Base-by-base conservation (phyloP, 2,797 vertebrate genomes). In the Pelochelys cantorii region DNA sequence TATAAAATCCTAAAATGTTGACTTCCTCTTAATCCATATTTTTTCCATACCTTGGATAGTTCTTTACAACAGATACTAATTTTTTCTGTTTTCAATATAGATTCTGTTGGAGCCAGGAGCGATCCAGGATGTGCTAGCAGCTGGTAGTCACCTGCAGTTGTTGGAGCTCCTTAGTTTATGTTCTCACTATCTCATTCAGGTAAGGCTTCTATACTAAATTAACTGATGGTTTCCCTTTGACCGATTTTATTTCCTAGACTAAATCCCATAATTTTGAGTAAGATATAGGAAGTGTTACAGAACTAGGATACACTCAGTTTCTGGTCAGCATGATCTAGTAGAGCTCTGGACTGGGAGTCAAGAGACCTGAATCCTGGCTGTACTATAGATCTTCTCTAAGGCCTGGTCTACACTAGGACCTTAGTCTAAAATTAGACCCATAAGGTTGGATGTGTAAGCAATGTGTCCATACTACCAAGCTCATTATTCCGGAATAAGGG, bases 91-190 rank as follows among this genome's bases (percentile, higher is more conserved):
- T 97, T 93, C 68, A 74, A 79, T 96, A 93, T 90, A 99, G 99
- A 99, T 99, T 93, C 95, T 99, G 85, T 97, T 99, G 98, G 99
- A 99, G 96, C 99, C 99, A 5, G 98, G 98, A 0, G 98, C 99
- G 96, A 99, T 99, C 95, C 99, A 99, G 96, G 99, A 99, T 25
- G 99, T 99, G 91, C 96, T 99, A 95, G 99, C 99, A 92, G 99
- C 99, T 93, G 99, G 99, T 83, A 99, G 99, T 96, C 99, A 99
- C 96, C 98, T 99, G 88, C 99, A 99, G 97, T 97, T 99, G 90
- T 98, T 99, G 98, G 99, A 99, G 95, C 99, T 99, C 89, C 98
- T 99, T 95, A 99, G 97, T 97, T 98, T 99, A 89, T 99, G 99
- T 97, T 99, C 99, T 55, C 99, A 99, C 96, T 99, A 99, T 98